phyloP scores from a whole-genome alignment of 2,888 invertebrate species.

The Vannuccia rotundouncinata region DNA sequence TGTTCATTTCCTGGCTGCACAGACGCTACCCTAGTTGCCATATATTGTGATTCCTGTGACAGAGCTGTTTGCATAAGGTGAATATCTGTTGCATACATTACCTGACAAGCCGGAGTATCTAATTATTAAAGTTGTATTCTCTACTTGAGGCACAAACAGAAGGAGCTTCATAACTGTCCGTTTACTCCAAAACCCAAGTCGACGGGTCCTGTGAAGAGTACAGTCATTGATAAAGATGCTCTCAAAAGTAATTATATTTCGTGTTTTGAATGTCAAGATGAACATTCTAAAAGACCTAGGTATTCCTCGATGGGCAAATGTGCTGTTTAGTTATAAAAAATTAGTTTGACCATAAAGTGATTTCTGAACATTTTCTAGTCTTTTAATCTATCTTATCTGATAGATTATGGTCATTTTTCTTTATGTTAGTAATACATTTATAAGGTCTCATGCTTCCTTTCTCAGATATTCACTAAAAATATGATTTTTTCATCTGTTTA shows the following conservation, averaged over 20 bases:
- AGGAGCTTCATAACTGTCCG: conserved; percentile 4
- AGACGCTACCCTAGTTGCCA: neutral
- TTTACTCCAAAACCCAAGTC: neutral
- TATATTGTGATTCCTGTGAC: conserved; percentile 22
- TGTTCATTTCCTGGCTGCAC: neutral
- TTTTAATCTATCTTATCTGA: neutral
- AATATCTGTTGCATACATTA: neutral
- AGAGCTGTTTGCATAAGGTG: neutral
- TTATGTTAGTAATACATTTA: too few species aligned
- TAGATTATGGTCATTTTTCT: too few species aligned
- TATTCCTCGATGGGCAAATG: neutral
- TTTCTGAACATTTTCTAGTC: neutral
- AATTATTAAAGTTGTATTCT: neutral
- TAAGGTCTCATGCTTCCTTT: too few species aligned
- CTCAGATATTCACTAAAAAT: too few species aligned
- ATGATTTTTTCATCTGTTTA: too few species aligned
- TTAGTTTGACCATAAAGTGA: neutral
- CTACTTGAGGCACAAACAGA: conserved; percentile 17
- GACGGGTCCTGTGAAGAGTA: neutral
- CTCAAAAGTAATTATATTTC: too few species aligned
- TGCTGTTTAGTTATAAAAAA: neutral
- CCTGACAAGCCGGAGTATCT: neutral
- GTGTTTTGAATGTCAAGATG: neutral
- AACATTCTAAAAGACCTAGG: neutral
- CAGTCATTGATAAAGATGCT: neutral